These are phyloP conservation scores for Alloplasta piceator DNA, from an alignment of 2,888 invertebrate species.

Conservation along the genomic window DNA sequence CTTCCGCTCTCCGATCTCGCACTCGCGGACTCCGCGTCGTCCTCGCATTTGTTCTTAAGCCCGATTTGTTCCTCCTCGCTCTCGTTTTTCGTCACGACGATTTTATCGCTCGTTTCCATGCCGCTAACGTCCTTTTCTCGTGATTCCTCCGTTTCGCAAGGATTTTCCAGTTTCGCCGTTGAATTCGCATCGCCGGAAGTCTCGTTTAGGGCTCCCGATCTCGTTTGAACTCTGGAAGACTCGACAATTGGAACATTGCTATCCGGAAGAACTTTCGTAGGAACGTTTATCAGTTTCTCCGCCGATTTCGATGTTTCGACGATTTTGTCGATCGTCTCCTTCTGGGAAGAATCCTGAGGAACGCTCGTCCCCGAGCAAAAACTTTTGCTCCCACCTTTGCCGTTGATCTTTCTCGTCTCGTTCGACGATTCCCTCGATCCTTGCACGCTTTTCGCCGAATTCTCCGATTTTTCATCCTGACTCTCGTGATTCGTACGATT, in stretches of 20 bases:
- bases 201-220: conserved; percentile 77
- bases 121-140: conserved; percentile 30
- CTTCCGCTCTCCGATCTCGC: conserved; percentile 77
- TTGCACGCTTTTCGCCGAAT: conserved; percentile 68
- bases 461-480: conserved; percentile 61
- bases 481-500: conserved; percentile 58
- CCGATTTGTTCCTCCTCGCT: conserved; percentile 81
- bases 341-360: conserved; percentile 64
- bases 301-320: conserved; percentile 14
- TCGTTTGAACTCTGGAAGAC: conserved; percentile 82
- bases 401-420: conserved; percentile 51
- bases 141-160: conserved; percentile 45
- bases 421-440: conserved; percentile 32
- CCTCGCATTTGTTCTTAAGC: conserved; percentile 67
- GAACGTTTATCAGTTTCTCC: conserved; percentile 73
- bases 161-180: conserved; percentile 54
- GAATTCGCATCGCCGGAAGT: conserved; percentile 56
- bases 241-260: conserved; percentile 78
- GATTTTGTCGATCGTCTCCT: conserved; percentile 38
- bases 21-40: conserved; percentile 76
- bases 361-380: conserved; percentile 36
- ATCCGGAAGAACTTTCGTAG: conserved; percentile 80
- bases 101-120: conserved; percentile 59
- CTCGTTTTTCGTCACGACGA: conserved; percentile 26
- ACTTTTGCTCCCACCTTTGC: conserved; percentile 37